Evolutionary conservation across 2,888 invertebrate species (phyloP).

Genomic region (Frankliniella fusca): DNA sequence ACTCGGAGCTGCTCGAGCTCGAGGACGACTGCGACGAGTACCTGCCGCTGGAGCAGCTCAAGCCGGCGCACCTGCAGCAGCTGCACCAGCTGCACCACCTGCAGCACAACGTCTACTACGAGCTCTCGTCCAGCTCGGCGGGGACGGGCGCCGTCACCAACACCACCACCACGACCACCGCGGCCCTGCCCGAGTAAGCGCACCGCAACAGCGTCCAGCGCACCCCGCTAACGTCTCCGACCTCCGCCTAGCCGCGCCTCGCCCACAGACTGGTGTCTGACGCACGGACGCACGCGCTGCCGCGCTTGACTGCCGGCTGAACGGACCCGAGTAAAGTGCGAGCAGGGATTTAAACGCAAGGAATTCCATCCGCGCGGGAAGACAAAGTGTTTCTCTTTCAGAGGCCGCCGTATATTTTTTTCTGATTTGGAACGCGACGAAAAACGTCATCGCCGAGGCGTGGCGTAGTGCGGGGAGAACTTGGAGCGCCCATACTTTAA

Average conservation of each 20-base stretch:
- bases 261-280: too few species aligned
- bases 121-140: slow-evolving; percentile 33
- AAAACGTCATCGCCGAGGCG: too few species aligned
- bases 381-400: too few species aligned
- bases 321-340: too few species aligned
- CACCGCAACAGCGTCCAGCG: too few species aligned
- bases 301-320: not conserved
- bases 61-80: slow-evolving; percentile 32
- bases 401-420: too few species aligned
- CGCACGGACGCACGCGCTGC: not conserved
- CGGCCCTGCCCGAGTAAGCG: not conserved
- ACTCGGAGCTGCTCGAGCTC: slow-evolving; percentile 38
- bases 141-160: not conserved
- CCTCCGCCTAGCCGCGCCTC: too few species aligned
- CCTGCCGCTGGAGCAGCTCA: slow-evolving; percentile 36
- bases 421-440: too few species aligned
- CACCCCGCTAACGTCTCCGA: not conserved
- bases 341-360: not conserved
- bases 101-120: slow-evolving; percentile 39
- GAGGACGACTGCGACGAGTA: slow-evolving; percentile 35
- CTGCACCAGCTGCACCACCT: slow-evolving; percentile 27
- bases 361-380: not conserved
- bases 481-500: too few species aligned
- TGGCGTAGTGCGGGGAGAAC: too few species aligned
- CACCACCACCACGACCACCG: not conserved